Evolutionary conservation across 2,797 vertebrate genomes (phyloP), one percentile per base, ranked within the genome.

Genomic region (Coranthus polyacanthus): DNA sequence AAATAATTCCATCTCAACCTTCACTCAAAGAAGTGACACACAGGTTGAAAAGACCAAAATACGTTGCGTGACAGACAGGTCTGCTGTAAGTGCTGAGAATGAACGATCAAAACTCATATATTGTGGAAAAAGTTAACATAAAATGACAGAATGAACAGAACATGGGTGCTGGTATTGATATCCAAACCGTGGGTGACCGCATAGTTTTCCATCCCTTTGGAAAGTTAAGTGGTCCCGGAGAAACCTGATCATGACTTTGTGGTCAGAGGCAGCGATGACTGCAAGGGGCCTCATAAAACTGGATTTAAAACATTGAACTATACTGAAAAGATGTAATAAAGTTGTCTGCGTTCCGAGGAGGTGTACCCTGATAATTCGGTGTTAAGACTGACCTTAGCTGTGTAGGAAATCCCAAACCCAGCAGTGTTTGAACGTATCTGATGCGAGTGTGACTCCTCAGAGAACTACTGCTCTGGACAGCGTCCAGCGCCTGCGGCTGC

Each of bases 381-480:
- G 72, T 63, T 34, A 29, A 58, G 42, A 77, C 18, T 56, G 39
- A 60, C 29, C 59, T 36, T 39, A 53, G 18, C 5, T 42, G 47
- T 42, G 43, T 18, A 21, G 65, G 73, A 79, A 83, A 75, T 47
- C 72, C 53, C 18, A 26, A n/a, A 22, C 39, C 36, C 10, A 21
- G 51, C 42, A 68, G 37, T 54, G 66, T 59, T 9, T 63, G 59
- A 52, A 51, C 56, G 22, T 42, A 46, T 61, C 45, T 54, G 44
- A 56, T 24, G 43, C 22, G 73, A 78, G 59, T 62, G 44, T 54
- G 44, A 65, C 16, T 39, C 17, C 51, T 49, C 6, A 51, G 70
- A 58, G 75, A 78, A 52, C 78, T 72, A 43, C 85, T 38, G 66
- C 67, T 71, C 53, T 77, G 79, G 68, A 68, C 1, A 3, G 4